Evolutionary conservation across 2,888 invertebrate species (phyloP).

Genomic region (Drosophila kuntzei): DNA sequence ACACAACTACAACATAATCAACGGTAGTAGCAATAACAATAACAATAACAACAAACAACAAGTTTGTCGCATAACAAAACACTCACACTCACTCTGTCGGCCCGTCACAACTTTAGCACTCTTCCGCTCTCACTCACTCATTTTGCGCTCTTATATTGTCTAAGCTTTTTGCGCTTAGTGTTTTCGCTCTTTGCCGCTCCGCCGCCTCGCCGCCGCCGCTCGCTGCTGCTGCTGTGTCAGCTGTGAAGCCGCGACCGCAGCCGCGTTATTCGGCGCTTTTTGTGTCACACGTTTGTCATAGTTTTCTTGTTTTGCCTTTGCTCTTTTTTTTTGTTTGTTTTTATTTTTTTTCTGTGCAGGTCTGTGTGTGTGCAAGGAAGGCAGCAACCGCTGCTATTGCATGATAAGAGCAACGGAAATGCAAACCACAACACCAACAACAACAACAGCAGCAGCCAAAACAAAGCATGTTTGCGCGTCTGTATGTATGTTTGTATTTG

Average conservation of each 20-base stretch:
- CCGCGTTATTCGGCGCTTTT: constrained; percentile 44
- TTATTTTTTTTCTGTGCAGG: too few relatives aligned
- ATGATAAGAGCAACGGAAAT: constrained; percentile 58
- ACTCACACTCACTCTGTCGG: constrained; percentile 7
- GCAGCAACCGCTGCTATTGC: constrained; percentile 42
- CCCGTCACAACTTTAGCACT: constrained; percentile 27
- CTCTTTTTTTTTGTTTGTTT: constrained; percentile 9
- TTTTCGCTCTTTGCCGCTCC: constrained; percentile 2
- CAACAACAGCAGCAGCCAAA: constrained; percentile 18
- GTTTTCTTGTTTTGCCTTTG: constrained; percentile 26
- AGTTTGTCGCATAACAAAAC: constrained; percentile 45
- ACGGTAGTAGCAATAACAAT: constrained; percentile 33
- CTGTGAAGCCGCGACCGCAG: constrained; percentile 28
- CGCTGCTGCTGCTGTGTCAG: constrained; percentile 14
- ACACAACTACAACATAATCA: constrained; percentile 55
- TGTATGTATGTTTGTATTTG: not conserved
- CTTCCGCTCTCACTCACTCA: constrained; percentile 8
- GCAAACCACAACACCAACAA: constrained; percentile 32
- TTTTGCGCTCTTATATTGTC: constrained; percentile 20
- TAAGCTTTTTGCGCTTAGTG: constrained; percentile 17
- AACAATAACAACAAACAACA: constrained; percentile 25
- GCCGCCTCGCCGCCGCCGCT: not conserved
- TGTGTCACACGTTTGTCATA: constrained; percentile 46
- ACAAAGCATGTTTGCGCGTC: constrained; percentile 11
- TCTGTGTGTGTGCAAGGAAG: constrained; percentile 1